Percentiles rank a stretch among this genome's conserved stretches.
Evolutionary conservation across 2,888 invertebrate genomes (phyloP).

Genomic region (Agapetus fuscipes): DNA sequence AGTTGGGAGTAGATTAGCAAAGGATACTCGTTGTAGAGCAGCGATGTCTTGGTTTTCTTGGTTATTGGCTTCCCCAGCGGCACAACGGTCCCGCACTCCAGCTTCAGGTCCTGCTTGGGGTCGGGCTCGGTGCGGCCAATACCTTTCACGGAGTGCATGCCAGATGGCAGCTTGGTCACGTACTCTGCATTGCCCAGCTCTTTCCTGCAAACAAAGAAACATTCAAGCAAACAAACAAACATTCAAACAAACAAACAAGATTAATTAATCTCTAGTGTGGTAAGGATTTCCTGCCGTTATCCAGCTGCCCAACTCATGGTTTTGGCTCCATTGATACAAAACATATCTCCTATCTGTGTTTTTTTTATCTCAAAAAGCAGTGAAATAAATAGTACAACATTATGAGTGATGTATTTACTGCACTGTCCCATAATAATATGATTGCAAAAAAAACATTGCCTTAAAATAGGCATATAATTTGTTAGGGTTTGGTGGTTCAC

Average conservation of each 20-base stretch:
- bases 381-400: too few species aligned
- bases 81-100: conserved; percentile 63
- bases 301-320: neutral
- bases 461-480: too few species aligned
- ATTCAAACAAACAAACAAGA: conserved; percentile 5
- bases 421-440: too few species aligned
- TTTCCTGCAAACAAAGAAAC: conserved; percentile 49
- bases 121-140: conserved; percentile 78
- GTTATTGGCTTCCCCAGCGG: conserved; percentile 60
- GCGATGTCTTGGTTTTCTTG: conserved; percentile 34
- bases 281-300: neutral
- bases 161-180: conserved; percentile 67
- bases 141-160: conserved; percentile 84
- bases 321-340: too few species aligned
- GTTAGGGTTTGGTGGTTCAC: too few species aligned
- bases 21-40: conserved; percentile 93
- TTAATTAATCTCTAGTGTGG: conserved; percentile 1
- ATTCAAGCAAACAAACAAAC: conserved; percentile 15
- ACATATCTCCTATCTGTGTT: too few species aligned
- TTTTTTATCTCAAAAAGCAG: too few species aligned
- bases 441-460: too few species aligned
- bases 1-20: conserved; percentile 27
- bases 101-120: conserved; percentile 46
- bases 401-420: too few species aligned
- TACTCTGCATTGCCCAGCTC: conserved; percentile 63